Percentiles rank a stretch among this genome's conserved stretches.
Conservation (phyloP, 2,113 vertebrate genomes). For the Octodon degus region DNA sequence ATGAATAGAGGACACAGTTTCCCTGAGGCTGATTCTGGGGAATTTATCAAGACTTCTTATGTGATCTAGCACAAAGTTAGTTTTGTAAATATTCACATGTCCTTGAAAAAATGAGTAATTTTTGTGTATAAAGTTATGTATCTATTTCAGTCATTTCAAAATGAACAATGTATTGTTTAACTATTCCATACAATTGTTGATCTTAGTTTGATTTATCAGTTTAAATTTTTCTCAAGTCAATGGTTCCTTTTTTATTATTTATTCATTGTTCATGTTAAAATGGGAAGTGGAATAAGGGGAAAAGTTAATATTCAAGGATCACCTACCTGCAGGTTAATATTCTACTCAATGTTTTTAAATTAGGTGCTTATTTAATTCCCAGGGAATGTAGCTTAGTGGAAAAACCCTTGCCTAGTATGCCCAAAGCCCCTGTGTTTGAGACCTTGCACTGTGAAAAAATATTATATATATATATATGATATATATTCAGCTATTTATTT, state of each 20-base stretch:
- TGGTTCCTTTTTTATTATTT: neutral
- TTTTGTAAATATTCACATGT: conserved; percentile 23
- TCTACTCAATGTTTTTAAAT: neutral
- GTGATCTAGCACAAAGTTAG: neutral
- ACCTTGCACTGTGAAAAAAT: neutral
- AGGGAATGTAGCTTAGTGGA: neutral
- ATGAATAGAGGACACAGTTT: neutral
- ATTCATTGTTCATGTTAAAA: conserved; percentile 1
- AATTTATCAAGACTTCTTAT: conserved; percentile 39
- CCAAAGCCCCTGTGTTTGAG: neutral
- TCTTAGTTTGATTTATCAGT: neutral
- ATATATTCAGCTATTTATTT: neutral
- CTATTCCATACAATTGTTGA: neutral
- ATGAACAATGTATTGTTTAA: neutral
- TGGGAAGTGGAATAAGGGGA: neutral
- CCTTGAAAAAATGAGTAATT: neutral
- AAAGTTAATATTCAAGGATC: neutral
- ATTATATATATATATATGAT: neutral
- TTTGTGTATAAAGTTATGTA: neutral
- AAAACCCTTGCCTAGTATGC: neutral
- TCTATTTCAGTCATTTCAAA: neutral
- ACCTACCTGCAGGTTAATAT: neutral
- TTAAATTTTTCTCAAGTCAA: conserved; percentile 22
- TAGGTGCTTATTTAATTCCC: neutral
- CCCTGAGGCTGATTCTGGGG: neutral